Evolutionary conservation across 2,113 vertebrate genomes (phyloP), one percentile per base, ranked within the genome.

Genomic region (Phycodurus eques): DNA sequence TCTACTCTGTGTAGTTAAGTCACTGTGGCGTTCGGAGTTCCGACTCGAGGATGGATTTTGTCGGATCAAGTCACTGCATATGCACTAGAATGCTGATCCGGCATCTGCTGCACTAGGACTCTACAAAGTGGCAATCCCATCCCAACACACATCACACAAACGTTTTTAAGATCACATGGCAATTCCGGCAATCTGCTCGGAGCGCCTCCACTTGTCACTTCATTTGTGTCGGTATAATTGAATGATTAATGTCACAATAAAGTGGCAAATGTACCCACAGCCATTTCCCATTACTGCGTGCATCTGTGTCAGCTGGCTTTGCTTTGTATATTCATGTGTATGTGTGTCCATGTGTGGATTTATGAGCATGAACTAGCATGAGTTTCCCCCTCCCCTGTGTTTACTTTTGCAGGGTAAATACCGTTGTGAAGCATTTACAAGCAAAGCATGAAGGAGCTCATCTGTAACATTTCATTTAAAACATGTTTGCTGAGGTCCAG

Each of bases 391-490:
- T 1, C 56, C 20, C 27, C 73, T 68, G 54, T 83, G 82, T 88
- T 88, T 81, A 89, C 78, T 64, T 60, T 1, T 73, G 77, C 77
- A 75, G 71, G 80, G 82, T 88, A 90, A 89, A 90, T 86, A 88
- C 68, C 74, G 74, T 39, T 64, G 66, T 67, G 73, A 78, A 72
- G 75, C 86, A 81, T 92, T 90, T 88, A 88, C 84, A 82, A 67
- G 63, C 22, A n/a, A 82, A 73, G 67, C 79, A 64, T 70, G 67
- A 80, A 82, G 83, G 57, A 83, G 78, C 71, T 90, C 84, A 87
- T 90, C 84, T 89, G 88, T 86, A 88, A 88, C 88, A 85, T 87
- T 83, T 88, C 87, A 83, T 87, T 90, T 88, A 84, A 89, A 89
- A 86, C 84, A 85, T 85, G 83, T 85, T 84, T 76, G 74, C 47